Base-by-base conservation (phyloP, 2,113 vertebrate species). In the Pongo pygmaeus region DNA sequence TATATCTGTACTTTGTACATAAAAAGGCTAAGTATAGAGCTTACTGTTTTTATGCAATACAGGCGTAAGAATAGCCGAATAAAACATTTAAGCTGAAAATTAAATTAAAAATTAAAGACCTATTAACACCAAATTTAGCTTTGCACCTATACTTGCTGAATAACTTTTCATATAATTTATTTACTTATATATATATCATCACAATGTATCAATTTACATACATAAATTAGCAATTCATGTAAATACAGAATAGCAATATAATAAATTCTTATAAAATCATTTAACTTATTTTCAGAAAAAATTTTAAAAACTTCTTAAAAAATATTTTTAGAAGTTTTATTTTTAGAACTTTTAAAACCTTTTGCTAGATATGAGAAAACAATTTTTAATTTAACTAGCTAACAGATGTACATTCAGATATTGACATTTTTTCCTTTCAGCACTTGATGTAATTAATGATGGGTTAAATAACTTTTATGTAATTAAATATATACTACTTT, bases 91-190 rank as follows among this genome's bases (percentile, higher is more conserved):
- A 55, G 10, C 20, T 84, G 14, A 48, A 77, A 96, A 43, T 18
- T 91, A 94, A 84, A 74, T 80, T 84, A 72, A 97, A 96, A 91
- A 88, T 57, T 89, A 13, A 93, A 91, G 94, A 59, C 17, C 74
- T 74, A 80, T 80, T 93, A 86, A 90, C 50, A 50, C 1, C 32
- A 8, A 78, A 94, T 38, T 87, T 70, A 92, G 92, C 20, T 94
- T 67, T 57, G 64, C 46, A 96, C 64, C 16, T 48, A 3, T 59
- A 89, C 46, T 93, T 81, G 64, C 55, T 74, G 14, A 96, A 46
- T 50, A 93, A 50, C 16, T 93, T 95, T 91, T 72, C 87, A 32
- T 52, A 3, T 69, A 70, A 90, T 69, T 87, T 92, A 87, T 20
- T 92, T n/a, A 52, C 2, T 38, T 78, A 27, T n/a, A 40, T 67